Evolutionary conservation across 2,797 vertebrate species (phyloP).

Genomic region (Artibeus jamaicensis): DNA sequence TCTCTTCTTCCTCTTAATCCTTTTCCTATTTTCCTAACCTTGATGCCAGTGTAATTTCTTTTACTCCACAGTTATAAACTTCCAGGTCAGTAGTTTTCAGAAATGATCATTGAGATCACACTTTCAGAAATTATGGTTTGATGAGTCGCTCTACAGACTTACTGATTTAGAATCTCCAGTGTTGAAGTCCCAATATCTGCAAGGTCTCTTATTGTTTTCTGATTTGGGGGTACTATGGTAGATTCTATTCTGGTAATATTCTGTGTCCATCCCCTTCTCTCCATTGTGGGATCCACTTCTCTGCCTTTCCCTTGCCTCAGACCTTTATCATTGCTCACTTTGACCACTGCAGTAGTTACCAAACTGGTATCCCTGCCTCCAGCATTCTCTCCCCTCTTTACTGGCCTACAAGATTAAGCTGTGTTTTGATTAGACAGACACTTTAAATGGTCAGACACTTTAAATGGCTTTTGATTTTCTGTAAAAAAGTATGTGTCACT

Average conservation of each 20-base stretch:
- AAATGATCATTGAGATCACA: not conserved
- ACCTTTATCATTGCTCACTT: not conserved
- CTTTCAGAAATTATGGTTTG: not conserved
- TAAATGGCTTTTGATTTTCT: not conserved
- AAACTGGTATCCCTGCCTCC: not conserved
- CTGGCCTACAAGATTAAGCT: not conserved
- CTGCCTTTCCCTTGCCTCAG: not conserved
- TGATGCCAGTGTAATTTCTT: not conserved
- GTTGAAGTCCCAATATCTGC: not conserved
- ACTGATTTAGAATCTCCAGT: not conserved
- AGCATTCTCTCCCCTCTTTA: not conserved
- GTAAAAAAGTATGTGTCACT: not conserved
- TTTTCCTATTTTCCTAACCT: not conserved
- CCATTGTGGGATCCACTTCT: not conserved
- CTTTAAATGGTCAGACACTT: not conserved
- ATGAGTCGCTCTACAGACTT: not conserved
- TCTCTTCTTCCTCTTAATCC: not conserved
- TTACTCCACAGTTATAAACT: not conserved
- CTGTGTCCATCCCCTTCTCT: not conserved
- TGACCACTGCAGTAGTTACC: not conserved
- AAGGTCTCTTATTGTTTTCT: not conserved
- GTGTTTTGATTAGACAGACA: not conserved
- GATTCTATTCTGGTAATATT: not conserved
- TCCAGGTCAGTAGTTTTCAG: not conserved
- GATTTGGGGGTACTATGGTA: not conserved